Conservation (phyloP, 2,113 vertebrate species). For the Indri indri region DNA sequence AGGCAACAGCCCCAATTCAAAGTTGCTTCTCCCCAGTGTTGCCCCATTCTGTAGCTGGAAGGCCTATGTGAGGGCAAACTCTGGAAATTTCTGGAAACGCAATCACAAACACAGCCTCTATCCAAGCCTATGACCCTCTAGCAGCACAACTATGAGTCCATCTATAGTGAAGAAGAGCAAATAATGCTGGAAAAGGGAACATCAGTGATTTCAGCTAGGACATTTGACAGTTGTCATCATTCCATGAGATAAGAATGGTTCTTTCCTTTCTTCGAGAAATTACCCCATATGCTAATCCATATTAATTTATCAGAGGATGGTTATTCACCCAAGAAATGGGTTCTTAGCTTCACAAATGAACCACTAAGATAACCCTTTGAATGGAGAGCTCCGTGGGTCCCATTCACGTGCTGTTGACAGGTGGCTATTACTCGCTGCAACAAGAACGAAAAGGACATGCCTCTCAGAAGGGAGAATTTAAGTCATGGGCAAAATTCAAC, state of each 20-base stretch:
- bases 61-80: neutral
- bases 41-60: neutral
- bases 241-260: neutral
- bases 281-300: neutral
- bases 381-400: neutral
- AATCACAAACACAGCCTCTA: neutral
- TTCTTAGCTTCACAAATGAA: neutral
- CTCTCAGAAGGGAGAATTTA: neutral
- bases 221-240: neutral
- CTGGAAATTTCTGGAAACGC: constrained; percentile 22
- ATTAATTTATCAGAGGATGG: neutral
- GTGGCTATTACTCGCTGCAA: neutral
- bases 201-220: neutral
- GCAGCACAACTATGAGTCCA: neutral
- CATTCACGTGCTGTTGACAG: neutral
- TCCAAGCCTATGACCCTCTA: neutral
- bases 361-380: neutral
- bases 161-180: neutral
- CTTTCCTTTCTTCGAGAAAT: neutral
- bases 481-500: neutral
- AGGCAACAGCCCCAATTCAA: neutral
- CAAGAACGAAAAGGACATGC: neutral
- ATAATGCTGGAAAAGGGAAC: neutral
- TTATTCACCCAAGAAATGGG: neutral
- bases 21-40: neutral